phyloP scores from a whole-genome alignment of 2,113 vertebrate species.

The Proterorhinus semilunaris region DNA sequence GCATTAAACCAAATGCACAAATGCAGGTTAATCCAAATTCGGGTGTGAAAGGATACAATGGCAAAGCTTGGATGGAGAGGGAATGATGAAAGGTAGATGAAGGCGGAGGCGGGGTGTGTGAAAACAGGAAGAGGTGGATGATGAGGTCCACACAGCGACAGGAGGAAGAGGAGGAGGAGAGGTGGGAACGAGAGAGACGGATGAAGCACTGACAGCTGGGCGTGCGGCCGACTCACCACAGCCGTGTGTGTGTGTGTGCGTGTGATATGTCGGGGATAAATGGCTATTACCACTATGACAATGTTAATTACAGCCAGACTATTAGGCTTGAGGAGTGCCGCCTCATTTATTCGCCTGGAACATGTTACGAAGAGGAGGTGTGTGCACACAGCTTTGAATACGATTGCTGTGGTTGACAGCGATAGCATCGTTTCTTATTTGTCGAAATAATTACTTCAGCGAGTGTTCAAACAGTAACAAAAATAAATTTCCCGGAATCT shows the following conservation, averaged over 20 bases:
- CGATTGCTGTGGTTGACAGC: slow-evolving; percentile 11
- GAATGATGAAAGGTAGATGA: not conserved
- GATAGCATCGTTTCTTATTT: slow-evolving; percentile 45
- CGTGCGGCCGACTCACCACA: slow-evolving; percentile 55
- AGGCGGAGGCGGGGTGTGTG: slow-evolving; percentile 1
- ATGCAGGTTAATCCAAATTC: slow-evolving; percentile 1
- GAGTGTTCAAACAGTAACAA: slow-evolving; percentile 39
- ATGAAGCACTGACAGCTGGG: slow-evolving; percentile 58
- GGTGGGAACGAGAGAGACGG: slow-evolving; percentile 24
- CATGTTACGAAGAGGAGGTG: slow-evolving; percentile 40
- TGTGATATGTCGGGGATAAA: slow-evolving; percentile 70
- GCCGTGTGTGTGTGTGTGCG: slow-evolving; percentile 43
- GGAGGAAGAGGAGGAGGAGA: not conserved
- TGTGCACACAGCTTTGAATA: slow-evolving; percentile 14
- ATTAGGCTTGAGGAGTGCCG: slow-evolving; percentile 64
- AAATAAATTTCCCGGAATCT: slow-evolving; percentile 40
- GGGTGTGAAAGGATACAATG: slow-evolving; percentile 4
- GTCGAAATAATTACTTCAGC: slow-evolving; percentile 50
- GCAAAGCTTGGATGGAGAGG: not conserved
- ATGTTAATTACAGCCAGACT: slow-evolving; percentile 77
- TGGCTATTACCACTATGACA: slow-evolving; percentile 77
- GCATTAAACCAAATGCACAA: not conserved
- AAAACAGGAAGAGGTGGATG: slow-evolving; percentile 31
- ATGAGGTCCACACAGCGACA: slow-evolving; percentile 32
- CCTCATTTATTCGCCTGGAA: slow-evolving; percentile 66